These are phyloP conservation scores for Gallinago stenura DNA, from an alignment of 2,797 vertebrate genomes.

Conservation along the genomic window DNA sequence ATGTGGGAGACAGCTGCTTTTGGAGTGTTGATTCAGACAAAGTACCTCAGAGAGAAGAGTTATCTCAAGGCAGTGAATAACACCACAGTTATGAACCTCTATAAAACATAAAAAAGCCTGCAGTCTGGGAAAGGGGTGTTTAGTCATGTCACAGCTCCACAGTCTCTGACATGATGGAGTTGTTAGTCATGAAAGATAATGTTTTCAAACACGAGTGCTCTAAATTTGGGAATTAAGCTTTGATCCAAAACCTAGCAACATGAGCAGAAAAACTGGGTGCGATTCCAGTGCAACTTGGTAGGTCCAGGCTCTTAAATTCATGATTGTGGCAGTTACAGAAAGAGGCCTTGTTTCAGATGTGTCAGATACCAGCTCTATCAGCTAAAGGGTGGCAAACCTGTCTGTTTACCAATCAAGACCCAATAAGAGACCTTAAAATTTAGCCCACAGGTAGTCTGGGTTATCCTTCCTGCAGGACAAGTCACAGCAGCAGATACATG, in stretches of 20 bases:
- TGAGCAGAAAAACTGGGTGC: not conserved
- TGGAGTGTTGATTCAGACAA: not conserved
- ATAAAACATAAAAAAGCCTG: not conserved
- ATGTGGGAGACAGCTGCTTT: not conserved
- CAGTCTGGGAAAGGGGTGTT: not conserved
- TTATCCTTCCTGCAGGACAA: not conserved
- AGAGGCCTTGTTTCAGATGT: not conserved
- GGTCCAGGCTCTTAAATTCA: not conserved
- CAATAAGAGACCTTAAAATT: not conserved
- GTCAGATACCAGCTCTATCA: not conserved
- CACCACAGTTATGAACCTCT: not conserved
- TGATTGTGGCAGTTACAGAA: not conserved
- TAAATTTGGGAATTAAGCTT: not conserved
- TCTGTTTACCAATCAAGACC: not conserved
- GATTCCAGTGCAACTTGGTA: not conserved
- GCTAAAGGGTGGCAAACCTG: not conserved
- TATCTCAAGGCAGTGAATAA: not conserved
- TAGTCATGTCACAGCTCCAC: not conserved
- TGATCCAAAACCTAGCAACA: not conserved
- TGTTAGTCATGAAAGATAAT: not conserved
- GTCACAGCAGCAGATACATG: not conserved
- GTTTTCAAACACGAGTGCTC: not conserved
- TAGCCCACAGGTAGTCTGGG: not conserved
- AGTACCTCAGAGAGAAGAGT: not conserved
- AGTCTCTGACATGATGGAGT: not conserved